Base-by-base conservation (phyloP, 2,797 vertebrate genomes). In the Sebastes kiyomatsui region DNA sequence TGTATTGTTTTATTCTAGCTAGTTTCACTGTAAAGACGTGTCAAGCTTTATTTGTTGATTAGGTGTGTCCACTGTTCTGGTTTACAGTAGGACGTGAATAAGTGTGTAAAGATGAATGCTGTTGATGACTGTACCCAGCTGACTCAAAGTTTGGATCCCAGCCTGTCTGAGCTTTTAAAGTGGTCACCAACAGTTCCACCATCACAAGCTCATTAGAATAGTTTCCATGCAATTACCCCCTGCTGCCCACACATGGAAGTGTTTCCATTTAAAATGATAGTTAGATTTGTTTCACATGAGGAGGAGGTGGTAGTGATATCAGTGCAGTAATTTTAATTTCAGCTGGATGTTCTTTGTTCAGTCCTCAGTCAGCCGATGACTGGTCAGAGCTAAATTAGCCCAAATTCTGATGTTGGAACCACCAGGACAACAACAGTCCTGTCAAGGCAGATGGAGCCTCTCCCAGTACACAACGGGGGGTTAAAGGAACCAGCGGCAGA, bases 131-230 rank as follows among this genome's bases (percentile, higher is more conserved):
- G 7, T 13, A 22, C 20, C 22, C 32, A 33, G 20, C 46, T 20
- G n/a, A 59, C 5, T 16, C 46, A 62, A 67, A 52, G 23, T 67
- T 54, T 54, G 13, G 28, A 30, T 65, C 28, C 58, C 12, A 35
- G 35, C 38, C 52, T 65, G 54, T 66, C 52, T 25, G 38, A 71
- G 54, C 54, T 35, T 61, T 25, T 8, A n/a, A 68, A 62, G 32
- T 52, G 46, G 20, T 76, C 35, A 30, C 28, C 38, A 65, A 61
- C 46, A 54, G 32, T 67, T 67, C 58, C 10, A 33, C 69, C 23
- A 46, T 62, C 27, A 72, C 55, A 68, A 72, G 55, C 73, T 81
- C 80, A 68, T 82, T 82, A 78, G 73, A 74, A 52, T n/a, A 23
- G 27, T 27, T 38, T 58, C 58, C 64, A 30, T 25, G 25, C 56